Evolutionary conservation across 2,113 vertebrate species (phyloP).

Genomic region (Nesoenas mayeri): DNA sequence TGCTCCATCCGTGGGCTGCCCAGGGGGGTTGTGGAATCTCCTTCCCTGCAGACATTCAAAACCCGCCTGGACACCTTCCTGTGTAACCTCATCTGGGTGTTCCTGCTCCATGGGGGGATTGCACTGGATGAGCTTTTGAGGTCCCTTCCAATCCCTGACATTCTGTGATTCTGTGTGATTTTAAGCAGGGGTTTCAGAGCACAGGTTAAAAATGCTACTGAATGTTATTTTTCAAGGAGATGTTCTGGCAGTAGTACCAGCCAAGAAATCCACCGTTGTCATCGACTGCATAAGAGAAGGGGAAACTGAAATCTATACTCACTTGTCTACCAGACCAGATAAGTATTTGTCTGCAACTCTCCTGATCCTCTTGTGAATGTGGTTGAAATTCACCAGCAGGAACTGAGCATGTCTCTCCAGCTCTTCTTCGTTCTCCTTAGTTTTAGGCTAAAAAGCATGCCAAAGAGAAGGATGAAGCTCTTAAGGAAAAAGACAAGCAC

Average conservation of each 20-base stretch:
- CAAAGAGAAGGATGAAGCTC: neutral
- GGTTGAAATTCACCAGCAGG: constrained; percentile 94
- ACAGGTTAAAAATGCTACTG: neutral
- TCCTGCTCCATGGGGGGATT: too few species aligned
- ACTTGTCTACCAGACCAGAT: constrained; percentile 95
- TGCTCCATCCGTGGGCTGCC: neutral
- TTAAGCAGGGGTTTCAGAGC: neutral
- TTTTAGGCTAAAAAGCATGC: constrained; percentile 84
- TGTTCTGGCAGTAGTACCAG: neutral
- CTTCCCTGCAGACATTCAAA: too few species aligned
- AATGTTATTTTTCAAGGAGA: neutral
- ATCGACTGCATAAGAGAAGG: neutral
- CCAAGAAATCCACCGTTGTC: neutral
- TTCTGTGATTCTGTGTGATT: neutral
- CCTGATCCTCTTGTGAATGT: constrained; percentile 95
- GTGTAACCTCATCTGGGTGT: too few species aligned
- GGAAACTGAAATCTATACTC: constrained; percentile 40
- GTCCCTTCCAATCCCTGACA: too few species aligned
- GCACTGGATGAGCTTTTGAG: too few species aligned
- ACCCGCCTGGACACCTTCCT: too few species aligned
- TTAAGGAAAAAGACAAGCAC: neutral
- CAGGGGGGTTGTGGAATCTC: too few species aligned
- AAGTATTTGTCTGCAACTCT: constrained; percentile 97
- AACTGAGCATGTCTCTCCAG: constrained; percentile 94
- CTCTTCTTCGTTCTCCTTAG: constrained; percentile 94